Evolutionary conservation across 1,140 invertebrate species (phyloP).

Genomic region (Calosoma granatense): DNA sequence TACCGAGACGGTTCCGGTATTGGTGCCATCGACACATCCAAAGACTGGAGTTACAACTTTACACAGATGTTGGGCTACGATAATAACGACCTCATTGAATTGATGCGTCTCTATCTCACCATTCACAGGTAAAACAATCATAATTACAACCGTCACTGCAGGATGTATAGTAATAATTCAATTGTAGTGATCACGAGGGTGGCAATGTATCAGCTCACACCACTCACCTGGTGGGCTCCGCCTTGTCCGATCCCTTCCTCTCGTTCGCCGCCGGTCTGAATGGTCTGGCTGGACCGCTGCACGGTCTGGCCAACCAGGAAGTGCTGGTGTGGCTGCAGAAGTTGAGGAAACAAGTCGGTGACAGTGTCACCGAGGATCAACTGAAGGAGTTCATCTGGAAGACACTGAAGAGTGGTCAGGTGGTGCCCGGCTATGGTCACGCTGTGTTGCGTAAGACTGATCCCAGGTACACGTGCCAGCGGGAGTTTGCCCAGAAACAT

Average conservation of each 20-base stretch:
- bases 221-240: conserved; percentile 78
- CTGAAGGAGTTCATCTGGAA: conserved; percentile 81
- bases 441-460: conserved; percentile 86
- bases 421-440: conserved; percentile 89
- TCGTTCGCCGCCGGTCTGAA: conserved; percentile 80
- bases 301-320: conserved; percentile 86
- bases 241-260: conserved; percentile 80
- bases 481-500: conserved; percentile 82
- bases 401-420: conserved; percentile 78
- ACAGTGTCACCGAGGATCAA: conserved; percentile 62
- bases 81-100: conserved; percentile 65
- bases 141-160: background rate
- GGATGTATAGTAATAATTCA: background rate
- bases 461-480: conserved; percentile 77
- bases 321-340: conserved; percentile 69
- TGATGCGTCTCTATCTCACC: conserved; percentile 82
- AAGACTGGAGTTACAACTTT: conserved; percentile 85
- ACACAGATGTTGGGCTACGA: conserved; percentile 75
- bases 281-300: conserved; percentile 77
- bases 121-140: conserved; percentile 57
- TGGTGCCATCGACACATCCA: conserved; percentile 65
- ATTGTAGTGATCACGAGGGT: conserved; percentile 66
- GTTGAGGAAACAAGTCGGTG: conserved; percentile 54
- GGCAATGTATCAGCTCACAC: conserved; percentile 85
- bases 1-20: conserved; percentile 66